Conservation (phyloP, 2,797 vertebrate species). For the Crocidura indochinensis region DNA sequence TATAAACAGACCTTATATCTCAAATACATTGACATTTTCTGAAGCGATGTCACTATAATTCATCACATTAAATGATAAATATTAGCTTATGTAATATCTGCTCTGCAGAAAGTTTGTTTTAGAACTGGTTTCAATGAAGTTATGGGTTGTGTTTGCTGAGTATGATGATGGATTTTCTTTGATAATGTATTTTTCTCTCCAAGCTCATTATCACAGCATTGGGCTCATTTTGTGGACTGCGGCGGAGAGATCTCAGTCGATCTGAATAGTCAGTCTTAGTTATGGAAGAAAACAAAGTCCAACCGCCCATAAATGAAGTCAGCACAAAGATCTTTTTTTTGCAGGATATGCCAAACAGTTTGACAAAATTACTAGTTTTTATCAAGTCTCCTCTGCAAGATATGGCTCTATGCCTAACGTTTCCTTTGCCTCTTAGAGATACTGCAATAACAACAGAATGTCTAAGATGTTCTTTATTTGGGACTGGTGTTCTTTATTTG, state of each 20-base stretch:
- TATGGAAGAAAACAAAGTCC: conserved; percentile 23
- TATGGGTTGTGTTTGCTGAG: background rate
- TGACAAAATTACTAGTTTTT: background rate
- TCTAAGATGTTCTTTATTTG: background rate
- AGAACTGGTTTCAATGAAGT: too few species aligned
- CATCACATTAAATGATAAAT: background rate
- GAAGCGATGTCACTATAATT: background rate
- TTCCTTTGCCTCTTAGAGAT: background rate
- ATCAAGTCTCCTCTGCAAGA: background rate
- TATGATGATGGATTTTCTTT: background rate
- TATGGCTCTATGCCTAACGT: background rate
- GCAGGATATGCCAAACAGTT: background rate
- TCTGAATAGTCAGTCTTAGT: background rate
- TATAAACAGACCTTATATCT: background rate
- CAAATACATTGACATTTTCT: background rate
- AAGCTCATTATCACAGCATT: background rate
- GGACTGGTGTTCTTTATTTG: background rate
- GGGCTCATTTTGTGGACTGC: background rate
- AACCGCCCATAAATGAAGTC: background rate
- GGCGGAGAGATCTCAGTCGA: background rate
- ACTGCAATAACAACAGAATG: background rate
- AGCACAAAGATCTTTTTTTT: background rate
- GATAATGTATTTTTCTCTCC: background rate
- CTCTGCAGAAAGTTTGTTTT: background rate
- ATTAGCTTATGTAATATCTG: background rate